Evolutionary conservation across 2,888 invertebrate species (phyloP), one percentile per base, ranked within the genome.

Genomic region (Melinaea menophilus): DNA sequence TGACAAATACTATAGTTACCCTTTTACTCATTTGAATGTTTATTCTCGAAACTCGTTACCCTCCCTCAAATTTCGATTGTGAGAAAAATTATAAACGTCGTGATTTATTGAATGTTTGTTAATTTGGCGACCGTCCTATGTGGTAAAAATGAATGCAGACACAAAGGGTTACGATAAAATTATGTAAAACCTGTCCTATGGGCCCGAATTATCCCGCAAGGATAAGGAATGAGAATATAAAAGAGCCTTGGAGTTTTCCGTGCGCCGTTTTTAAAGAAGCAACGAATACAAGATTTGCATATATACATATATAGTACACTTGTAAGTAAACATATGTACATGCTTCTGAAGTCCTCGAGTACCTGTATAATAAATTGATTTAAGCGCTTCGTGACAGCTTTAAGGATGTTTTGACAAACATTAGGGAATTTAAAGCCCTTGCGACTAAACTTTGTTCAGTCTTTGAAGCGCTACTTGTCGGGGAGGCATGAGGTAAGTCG

Each of bases 301-400:
- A 86, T 78, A 82, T 81, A 83, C 80, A 81, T 79, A 80, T 58
- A 46, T 75, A 76, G 79, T 51, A 51, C 31, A 51, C 31, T 31
- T 51, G 51, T 51, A 51, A 51, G 51, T 51, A 51, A 51, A 51
- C 80, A 81, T 79, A 80, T 56, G 47, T 75, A 76, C 80, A 35
- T 79, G 79, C 77, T 79, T 78, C 76, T 79, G 77, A 84, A 86
- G 84, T 71, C 79, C 78, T 85, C 81, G 76, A 84, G 85, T 83
- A 86, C 84, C 82, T 88, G 85, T 85, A 85, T 86, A 85, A 88
- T 86, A 88, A 88, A 90, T 89, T 88, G 88, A 88, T 89, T 89
- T 88, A 89, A 86, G 88, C 87, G 80, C 80, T 83, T 86, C 84
- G 81, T 84, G 86, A 87, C 89, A 88, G 84, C 79, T 85, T 84